Evolutionary conservation across 1,140 invertebrate species (phyloP), one percentile per base, ranked within the genome.

Genomic region (Heliothis virescens): DNA sequence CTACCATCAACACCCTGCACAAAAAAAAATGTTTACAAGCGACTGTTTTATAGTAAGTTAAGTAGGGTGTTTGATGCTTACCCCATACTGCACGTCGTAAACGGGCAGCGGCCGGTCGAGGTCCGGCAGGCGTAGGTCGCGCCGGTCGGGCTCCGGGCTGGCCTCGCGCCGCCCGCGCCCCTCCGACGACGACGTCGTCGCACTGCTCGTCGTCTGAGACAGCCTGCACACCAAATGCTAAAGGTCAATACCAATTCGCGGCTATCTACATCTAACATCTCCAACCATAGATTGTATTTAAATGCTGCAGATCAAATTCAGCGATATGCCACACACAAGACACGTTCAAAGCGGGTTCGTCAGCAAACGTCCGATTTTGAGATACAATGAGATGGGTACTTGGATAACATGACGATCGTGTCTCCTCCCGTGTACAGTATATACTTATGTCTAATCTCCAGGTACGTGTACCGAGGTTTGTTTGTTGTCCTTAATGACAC

Each of bases 11-110:
- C 3, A 26, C 21, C 21, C 4, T 41, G 34, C 34, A 41, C 34
- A 41, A 41, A 5, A 41, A 41, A 9, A 9, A 9, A 7, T 4
- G 34, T 41, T 5, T 9, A 41, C 34, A 9, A 41, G 34, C 34
- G 34, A 9, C 9, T 41, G 5, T 41, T 41, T 41, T 41, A 26
- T 7, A n/a, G n/a, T n/a, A n/a, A n/a, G n/a, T n/a, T n/a, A 41
- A 41, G 34, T 41, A 26, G 34, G 5, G 34, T 9, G 34, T 41
- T 41, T 41, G 9, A 7, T 57, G n/a, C 80, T 74, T 89, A 96
- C 96, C 90, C 96, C 96, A 87, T 95, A 95, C 85, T 95, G 95
- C 76, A 95, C 94, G 77, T 96, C 95, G 87, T 96, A 96, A 50
- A 95, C 92, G 0, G 95, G 95, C 50, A 94, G 79, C n/a, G 91